phyloP scores from a whole-genome alignment of 2,888 invertebrate species.

The Halocaridina rubra region DNA sequence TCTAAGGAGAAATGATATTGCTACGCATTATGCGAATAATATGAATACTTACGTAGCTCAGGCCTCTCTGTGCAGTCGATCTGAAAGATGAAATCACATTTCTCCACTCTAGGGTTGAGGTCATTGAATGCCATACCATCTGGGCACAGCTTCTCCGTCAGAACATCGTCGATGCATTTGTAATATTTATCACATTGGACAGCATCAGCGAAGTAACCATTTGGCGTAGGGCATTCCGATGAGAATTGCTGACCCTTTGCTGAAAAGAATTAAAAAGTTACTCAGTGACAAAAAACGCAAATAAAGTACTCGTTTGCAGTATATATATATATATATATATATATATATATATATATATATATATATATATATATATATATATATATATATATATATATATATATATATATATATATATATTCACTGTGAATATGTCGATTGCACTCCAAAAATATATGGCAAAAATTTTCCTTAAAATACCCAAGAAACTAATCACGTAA shows the following conservation, averaged over 20 bases:
- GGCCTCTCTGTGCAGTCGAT: slow-evolving; percentile 56
- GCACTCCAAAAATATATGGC: too few relatives aligned
- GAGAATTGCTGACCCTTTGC: slow-evolving; percentile 38
- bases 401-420: neutral
- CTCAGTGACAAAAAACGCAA: too few relatives aligned
- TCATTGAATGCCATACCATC: slow-evolving; percentile 90
- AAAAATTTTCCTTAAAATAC: too few relatives aligned
- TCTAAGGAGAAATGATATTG: neutral
- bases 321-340: neutral
- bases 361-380: neutral
- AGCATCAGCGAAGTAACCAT: slow-evolving; percentile 88
- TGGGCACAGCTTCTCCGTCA: slow-evolving; percentile 83
- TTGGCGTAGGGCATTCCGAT: slow-evolving; percentile 79
- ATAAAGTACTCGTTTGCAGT: neutral
- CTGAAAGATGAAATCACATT: slow-evolving; percentile 70
- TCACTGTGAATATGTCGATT: too few relatives aligned
- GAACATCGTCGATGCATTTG: slow-evolving; percentile 80
- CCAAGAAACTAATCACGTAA: too few relatives aligned
- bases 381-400: neutral
- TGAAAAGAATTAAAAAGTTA: too few relatives aligned
- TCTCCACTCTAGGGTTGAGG: slow-evolving; percentile 86
- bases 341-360: neutral
- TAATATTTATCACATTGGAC: slow-evolving; percentile 91
- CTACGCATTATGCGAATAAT: neutral
- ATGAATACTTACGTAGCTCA: slow-evolving; percentile 62